A percentile compares a stretch with the other conserved stretches of the same genome.
phyloP scores from a whole-genome alignment of 2,113 vertebrate genomes.

The Pelecanus crispus region DNA sequence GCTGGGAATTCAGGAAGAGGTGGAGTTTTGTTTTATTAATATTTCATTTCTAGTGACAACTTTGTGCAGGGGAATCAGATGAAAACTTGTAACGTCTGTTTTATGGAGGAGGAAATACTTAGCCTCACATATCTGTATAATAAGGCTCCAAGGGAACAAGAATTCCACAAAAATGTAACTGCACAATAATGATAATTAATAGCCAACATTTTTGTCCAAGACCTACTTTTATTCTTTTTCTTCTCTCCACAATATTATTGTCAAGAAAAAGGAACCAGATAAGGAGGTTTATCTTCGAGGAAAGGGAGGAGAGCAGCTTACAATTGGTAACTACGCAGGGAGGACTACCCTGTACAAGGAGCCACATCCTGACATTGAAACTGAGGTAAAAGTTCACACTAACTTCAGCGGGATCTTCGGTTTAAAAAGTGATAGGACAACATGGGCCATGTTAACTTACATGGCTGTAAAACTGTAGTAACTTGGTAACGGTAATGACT shows the following conservation, averaged over 20 bases:
- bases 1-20: constrained; percentile 25
- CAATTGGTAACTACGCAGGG: constrained; percentile 53
- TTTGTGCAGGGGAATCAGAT: neutral
- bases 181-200: constrained; percentile 48
- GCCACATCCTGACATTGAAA: constrained; percentile 61
- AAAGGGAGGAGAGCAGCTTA: constrained; percentile 59
- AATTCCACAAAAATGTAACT: constrained; percentile 18
- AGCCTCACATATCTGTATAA: neutral
- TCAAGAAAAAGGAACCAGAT: constrained; percentile 57
- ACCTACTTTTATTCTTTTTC: constrained; percentile 37
- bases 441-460: neutral
- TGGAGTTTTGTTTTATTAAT: constrained; percentile 17
- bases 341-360: constrained; percentile 51
- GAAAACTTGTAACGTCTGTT: neutral
- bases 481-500: neutral
- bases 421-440: neutral
- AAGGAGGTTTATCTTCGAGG: constrained; percentile 61
- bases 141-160: constrained; percentile 6
- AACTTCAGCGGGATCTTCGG: neutral
- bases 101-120: constrained; percentile 18
- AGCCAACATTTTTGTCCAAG: constrained; percentile 31
- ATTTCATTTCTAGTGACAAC: neutral
- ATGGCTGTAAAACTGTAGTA: neutral
- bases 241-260: constrained; percentile 38
- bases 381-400: constrained; percentile 47